These are phyloP conservation scores for Ciconia stormi DNA, from an alignment of 2,113 vertebrate genomes.

Conservation along the genomic window DNA sequence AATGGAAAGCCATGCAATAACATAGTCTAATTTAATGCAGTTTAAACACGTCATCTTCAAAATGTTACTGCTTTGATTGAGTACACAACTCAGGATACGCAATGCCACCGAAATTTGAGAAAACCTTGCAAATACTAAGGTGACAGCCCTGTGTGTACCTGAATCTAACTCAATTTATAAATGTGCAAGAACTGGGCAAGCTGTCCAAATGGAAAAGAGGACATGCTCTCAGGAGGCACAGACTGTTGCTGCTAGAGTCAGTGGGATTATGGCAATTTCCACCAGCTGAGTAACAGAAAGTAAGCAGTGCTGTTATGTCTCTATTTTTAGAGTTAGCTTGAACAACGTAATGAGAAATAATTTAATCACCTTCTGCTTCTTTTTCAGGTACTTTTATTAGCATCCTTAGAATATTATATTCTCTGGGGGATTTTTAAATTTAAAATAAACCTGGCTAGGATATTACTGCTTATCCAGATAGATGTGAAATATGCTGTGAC, in stretches of 20 bases:
- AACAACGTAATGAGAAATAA: background rate
- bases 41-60: background rate
- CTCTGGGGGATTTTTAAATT: background rate
- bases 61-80: background rate
- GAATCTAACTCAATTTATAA: background rate
- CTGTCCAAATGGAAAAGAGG: background rate
- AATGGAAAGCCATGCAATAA: background rate
- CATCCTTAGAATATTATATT: background rate
- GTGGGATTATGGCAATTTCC: background rate
- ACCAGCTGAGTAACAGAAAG: background rate
- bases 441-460: background rate
- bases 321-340: background rate
- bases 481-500: background rate
- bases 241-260: background rate
- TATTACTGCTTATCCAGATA: background rate
- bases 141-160: background rate
- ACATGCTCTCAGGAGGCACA: background rate
- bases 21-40: background rate
- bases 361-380: background rate
- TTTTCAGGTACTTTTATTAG: background rate
- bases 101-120: background rate
- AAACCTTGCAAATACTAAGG: background rate
- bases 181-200: background rate
- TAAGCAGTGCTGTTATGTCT: background rate
- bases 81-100: background rate